Percentiles rank a stretch among this genome's conserved stretches.
phyloP scores from a whole-genome alignment of 2,113 vertebrate genomes.

The Pseudonaja textilis region DNA sequence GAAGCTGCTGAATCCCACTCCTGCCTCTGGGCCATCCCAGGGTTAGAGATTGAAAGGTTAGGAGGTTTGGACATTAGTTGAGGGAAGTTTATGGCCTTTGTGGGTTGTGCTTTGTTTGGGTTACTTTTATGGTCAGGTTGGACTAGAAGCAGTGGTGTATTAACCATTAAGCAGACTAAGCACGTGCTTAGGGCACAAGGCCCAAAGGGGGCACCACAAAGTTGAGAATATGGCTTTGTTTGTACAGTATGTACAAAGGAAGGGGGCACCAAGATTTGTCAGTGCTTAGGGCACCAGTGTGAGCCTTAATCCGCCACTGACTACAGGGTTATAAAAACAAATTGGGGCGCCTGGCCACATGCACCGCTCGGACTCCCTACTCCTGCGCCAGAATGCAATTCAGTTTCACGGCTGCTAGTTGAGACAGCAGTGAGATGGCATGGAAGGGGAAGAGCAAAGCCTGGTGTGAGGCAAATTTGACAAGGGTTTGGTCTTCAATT shows the following conservation, averaged over 20 bases:
- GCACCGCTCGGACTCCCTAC: background rate
- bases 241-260: no score
- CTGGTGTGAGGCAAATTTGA: background rate
- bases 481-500: background rate
- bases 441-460: background rate
- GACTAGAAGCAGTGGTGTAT: background rate
- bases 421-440: background rate
- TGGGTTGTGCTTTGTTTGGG: background rate
- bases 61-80: background rate
- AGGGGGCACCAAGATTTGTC: no score
- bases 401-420: background rate
- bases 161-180: no score
- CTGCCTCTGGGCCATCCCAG: background rate
- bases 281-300: no score
- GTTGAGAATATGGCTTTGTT: no score
- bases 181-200: no score
- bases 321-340: background rate
- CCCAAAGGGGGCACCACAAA: no score
- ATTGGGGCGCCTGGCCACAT: background rate
- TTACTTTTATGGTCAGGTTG: background rate
- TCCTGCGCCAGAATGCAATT: background rate
- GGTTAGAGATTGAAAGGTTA: background rate
- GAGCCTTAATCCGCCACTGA: background rate
- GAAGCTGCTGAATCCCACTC: no score
- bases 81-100: background rate